Conservation (phyloP, 2,113 vertebrate species). For the Uria lomvia region DNA sequence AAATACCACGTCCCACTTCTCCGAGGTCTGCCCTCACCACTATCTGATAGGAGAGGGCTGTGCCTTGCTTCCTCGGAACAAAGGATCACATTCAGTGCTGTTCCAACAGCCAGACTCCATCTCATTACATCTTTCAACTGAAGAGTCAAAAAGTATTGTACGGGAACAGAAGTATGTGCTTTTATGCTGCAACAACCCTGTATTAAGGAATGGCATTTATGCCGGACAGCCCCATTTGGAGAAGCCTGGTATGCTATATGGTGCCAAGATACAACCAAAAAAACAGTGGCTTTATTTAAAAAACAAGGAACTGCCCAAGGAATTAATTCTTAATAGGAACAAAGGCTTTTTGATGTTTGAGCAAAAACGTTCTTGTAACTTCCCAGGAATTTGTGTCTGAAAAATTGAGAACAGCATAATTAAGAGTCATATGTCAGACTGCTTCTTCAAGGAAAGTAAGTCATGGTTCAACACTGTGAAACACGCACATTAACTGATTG, state of each 20-base stretch:
- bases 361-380: background rate
- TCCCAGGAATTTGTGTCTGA: conserved; percentile 30
- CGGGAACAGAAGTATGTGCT: background rate
- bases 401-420: background rate
- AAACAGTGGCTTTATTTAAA: conserved; percentile 24
- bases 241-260: background rate
- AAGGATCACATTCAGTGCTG: conserved; percentile 43
- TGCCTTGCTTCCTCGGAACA: background rate
- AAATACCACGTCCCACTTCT: background rate
- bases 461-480: background rate
- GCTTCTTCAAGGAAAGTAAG: background rate
- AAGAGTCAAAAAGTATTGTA: background rate
- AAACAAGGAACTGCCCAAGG: conserved; percentile 34
- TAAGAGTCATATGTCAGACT: background rate
- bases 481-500: background rate
- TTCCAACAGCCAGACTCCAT: background rate
- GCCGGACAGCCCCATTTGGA: background rate
- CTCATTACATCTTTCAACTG: background rate
- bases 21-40: background rate
- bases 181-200: background rate
- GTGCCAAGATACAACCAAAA: conserved; percentile 33
- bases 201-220: background rate
- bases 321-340: conserved; percentile 26
- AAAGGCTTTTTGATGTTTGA: conserved; percentile 53
- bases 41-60: background rate